These are phyloP conservation scores for Ephialtes manifestator DNA, from an alignment of 2,888 invertebrate genomes.

Conservation along the genomic window DNA sequence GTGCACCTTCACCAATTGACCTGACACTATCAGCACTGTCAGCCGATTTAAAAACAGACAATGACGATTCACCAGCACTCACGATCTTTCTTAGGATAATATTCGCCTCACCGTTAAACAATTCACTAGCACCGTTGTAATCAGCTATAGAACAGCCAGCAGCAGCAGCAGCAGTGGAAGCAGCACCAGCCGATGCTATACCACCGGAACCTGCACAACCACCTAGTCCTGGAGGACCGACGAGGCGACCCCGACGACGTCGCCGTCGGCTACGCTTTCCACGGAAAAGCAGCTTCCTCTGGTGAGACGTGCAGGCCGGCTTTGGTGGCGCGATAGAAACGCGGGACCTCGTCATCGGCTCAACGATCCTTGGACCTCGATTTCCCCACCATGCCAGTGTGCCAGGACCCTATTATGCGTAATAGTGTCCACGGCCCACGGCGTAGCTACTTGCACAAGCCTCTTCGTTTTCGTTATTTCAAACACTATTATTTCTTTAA, in stretches of 20 bases:
- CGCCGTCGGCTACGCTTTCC: constrained; percentile 75
- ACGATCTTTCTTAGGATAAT: constrained; percentile 1
- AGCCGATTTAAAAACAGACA: constrained; percentile 1
- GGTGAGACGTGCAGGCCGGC: constrained; percentile 74
- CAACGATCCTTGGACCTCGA: constrained; percentile 72
- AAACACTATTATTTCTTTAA: constrained; percentile 32
- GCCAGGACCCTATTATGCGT: constrained; percentile 68
- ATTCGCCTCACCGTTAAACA: background rate
- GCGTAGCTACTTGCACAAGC: constrained; percentile 48
- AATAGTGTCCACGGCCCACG: constrained; percentile 69
- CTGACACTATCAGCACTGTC: constrained; percentile 32
- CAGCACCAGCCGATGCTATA: constrained; percentile 37
- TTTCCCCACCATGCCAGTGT: constrained; percentile 71
- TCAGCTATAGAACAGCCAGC: constrained; percentile 42
- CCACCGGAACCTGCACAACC: constrained; percentile 71
- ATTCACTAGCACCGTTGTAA: constrained; percentile 31
- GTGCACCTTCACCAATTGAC: constrained; percentile 44
- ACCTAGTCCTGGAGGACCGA: constrained; percentile 74
- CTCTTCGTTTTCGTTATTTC: constrained; percentile 52
- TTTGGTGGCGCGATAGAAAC: constrained; percentile 74
- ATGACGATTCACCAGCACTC: constrained; percentile 41
- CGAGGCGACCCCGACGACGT: constrained; percentile 74
- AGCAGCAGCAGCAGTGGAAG: constrained; percentile 55
- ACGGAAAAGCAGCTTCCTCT: constrained; percentile 76
- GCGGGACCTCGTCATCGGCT: constrained; percentile 77